Conservation (phyloP, 2,888 invertebrate genomes). For the Pandemis heparana region DNA sequence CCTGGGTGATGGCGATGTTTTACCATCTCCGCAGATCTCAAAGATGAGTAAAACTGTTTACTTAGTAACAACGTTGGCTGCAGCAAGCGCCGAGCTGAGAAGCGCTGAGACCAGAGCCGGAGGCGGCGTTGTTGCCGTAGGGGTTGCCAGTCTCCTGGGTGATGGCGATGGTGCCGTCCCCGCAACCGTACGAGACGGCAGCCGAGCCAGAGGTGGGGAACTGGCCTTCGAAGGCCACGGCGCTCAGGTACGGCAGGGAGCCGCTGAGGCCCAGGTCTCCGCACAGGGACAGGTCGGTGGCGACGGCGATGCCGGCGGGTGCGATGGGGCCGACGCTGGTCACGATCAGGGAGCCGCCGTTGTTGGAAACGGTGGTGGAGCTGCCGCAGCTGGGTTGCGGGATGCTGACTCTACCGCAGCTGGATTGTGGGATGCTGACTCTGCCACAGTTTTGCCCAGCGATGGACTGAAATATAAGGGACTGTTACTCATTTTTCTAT, state of each 20-base stretch:
- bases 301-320: slow-evolving; percentile 48
- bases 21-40: no score
- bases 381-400: slow-evolving; percentile 29
- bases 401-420: slow-evolving; percentile 48
- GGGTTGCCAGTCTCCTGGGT: slow-evolving; percentile 27
- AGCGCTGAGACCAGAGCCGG: background rate
- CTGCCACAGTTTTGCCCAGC: slow-evolving; percentile 47
- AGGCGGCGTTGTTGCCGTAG: slow-evolving; percentile 16
- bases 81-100: slow-evolving; percentile 7
- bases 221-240: slow-evolving; percentile 9
- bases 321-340: slow-evolving; percentile 48
- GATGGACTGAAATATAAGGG: background rate
- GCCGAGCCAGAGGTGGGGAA: slow-evolving; percentile 22
- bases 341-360: slow-evolving; percentile 39
- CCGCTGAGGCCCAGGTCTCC: slow-evolving; percentile 13
- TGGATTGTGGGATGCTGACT: slow-evolving; percentile 42
- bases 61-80: background rate
- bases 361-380: slow-evolving; percentile 11
- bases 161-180: slow-evolving; percentile 28
- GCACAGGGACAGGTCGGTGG: slow-evolving; percentile 42
- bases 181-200: slow-evolving; percentile 28
- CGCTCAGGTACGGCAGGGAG: slow-evolving; percentile 27
- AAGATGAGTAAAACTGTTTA: no score
- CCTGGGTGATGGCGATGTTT: no score
- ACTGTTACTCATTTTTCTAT: no score